A percentile compares a stretch with the other conserved stretches of the same genome.
Conservation (phyloP, 1,140 invertebrate genomes). For the Eulimnadia texana region DNA sequence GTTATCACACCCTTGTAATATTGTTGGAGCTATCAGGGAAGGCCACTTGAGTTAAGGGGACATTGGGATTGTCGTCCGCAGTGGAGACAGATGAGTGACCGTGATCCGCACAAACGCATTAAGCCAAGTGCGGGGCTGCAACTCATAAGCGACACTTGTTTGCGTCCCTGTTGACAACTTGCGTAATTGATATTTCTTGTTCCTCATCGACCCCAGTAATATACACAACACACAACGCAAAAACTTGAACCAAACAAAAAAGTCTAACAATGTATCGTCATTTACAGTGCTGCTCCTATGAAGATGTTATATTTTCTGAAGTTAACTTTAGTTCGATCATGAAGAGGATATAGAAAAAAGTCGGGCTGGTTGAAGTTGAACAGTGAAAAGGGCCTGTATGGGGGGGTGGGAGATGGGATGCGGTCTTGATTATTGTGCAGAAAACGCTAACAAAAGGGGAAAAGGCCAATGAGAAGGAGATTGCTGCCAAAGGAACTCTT, state of each 20-base stretch:
- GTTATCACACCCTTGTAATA: no score
- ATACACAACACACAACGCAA: no score
- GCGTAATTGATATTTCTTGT: neutral
- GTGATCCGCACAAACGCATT: neutral
- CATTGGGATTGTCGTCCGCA: neutral
- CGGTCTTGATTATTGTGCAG: neutral
- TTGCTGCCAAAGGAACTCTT: neutral
- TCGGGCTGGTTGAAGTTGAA: neutral
- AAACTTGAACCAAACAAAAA: neutral
- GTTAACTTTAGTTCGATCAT: no score
- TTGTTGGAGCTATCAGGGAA: no score
- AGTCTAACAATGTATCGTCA: no score
- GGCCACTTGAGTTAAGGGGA: neutral
- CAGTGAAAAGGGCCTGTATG: neutral
- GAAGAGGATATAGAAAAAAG: no score
- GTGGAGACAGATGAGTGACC: no score
- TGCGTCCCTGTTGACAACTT: neutral
- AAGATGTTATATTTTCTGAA: no score
- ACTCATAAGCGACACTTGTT: neutral
- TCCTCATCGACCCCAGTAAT: no score
- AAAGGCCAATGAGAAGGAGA: neutral
- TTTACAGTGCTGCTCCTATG: no score
- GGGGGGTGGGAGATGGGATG: neutral
- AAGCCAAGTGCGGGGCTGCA: neutral
- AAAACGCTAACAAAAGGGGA: neutral